Conservation (phyloP, 2,113 vertebrate genomes). For the Pitta sordida region DNA sequence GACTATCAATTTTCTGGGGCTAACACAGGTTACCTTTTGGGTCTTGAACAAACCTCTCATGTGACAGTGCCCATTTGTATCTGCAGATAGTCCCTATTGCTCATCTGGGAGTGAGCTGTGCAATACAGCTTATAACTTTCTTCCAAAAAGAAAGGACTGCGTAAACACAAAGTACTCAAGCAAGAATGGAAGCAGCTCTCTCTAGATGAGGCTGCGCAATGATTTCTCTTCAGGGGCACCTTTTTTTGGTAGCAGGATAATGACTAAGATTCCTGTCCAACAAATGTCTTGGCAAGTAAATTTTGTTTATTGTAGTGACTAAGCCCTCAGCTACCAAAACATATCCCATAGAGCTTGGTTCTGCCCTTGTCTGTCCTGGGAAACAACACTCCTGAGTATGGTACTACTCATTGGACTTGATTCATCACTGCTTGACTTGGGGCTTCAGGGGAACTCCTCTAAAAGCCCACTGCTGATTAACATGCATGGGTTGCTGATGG, state of each 20-base stretch:
- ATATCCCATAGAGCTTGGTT: neutral
- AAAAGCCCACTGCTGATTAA: neutral
- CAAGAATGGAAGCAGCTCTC: neutral
- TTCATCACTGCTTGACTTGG: neutral
- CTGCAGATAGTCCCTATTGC: neutral
- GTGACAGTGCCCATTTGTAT: neutral
- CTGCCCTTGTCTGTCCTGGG: neutral
- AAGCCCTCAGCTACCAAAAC: neutral
- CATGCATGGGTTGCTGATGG: neutral
- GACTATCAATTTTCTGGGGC: neutral
- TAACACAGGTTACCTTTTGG: neutral
- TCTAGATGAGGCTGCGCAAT: neutral
- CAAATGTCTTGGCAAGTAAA: neutral
- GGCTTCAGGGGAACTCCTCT: neutral
- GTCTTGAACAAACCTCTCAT: neutral
- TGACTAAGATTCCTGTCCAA: neutral
- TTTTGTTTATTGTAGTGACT: neutral
- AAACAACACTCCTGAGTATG: neutral
- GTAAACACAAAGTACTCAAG: neutral
- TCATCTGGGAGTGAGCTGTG: neutral
- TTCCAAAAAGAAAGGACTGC: neutral
- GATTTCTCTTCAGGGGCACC: neutral
- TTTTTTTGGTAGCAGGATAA: neutral
- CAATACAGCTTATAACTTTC: neutral
- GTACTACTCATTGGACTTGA: neutral